phyloP scores from a whole-genome alignment of 2,113 vertebrate genomes.

The Halcyon senegalensis region DNA sequence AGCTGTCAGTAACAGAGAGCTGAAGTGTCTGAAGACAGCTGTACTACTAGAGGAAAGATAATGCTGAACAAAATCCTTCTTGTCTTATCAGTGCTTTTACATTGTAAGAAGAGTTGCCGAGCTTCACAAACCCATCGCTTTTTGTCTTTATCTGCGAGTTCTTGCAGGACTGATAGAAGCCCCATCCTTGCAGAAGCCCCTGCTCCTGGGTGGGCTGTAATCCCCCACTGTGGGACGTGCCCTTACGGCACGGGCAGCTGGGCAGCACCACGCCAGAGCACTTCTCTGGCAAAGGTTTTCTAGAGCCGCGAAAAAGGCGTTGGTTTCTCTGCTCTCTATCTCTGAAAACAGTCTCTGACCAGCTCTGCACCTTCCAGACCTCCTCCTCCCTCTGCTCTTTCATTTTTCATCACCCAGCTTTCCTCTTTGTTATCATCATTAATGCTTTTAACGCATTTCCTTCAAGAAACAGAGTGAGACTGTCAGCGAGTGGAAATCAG shows the following conservation, averaged over 20 bases:
- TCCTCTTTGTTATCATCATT: conserved; percentile 8
- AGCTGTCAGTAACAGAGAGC: not conserved
- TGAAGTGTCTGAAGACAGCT: not conserved
- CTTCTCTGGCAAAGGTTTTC: not conserved
- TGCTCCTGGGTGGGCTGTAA: not conserved
- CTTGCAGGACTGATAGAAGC: not conserved
- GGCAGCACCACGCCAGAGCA: not conserved
- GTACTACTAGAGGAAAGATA: not conserved
- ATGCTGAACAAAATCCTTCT: not conserved
- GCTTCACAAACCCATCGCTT: not conserved
- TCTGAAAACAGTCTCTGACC: not conserved
- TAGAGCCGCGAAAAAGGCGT: not conserved
- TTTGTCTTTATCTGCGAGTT: not conserved
- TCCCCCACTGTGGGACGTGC: not conserved
- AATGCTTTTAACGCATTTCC: not conserved
- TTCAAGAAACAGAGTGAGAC: not conserved
- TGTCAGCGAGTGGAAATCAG: conserved; percentile 10
- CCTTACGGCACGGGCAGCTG: not conserved
- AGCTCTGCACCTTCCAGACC: not conserved
- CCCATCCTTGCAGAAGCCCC: not conserved
- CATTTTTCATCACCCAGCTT: not conserved
- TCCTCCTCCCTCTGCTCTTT: not conserved
- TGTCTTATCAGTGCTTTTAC: not conserved
- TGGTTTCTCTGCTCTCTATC: not conserved
- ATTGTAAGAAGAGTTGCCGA: not conserved